Conservation (phyloP, 2,797 vertebrate genomes). For the Pipistrellus pipistrellus region DNA sequence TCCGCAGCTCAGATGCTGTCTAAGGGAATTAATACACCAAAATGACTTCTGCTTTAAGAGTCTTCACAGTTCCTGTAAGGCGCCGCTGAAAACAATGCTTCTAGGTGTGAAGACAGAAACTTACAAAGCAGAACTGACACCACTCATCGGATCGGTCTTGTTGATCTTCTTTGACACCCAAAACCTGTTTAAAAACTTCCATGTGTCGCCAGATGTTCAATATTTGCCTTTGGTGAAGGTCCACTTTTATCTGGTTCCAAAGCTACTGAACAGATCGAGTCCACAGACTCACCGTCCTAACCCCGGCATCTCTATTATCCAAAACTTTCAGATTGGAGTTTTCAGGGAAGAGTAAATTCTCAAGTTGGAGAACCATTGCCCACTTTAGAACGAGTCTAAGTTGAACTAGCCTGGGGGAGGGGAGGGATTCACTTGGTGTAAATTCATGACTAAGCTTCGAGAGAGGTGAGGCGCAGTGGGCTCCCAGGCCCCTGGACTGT, state of each 20-base stretch:
- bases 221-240: background rate
- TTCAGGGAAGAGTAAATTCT: background rate
- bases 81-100: background rate
- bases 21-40: background rate
- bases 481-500: background rate
- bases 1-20: background rate
- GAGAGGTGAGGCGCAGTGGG: background rate
- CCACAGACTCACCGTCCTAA: background rate
- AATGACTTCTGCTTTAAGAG: background rate
- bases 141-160: background rate
- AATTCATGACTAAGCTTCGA: background rate
- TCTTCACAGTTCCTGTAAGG: background rate
- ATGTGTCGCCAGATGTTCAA: background rate
- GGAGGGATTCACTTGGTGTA: background rate
- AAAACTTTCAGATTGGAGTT: background rate
- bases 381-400: background rate
- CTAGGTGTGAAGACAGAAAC: conserved; percentile 10
- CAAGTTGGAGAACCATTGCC: background rate
- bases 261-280: background rate
- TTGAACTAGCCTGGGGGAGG: background rate
- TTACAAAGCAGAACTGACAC: background rate
- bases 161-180: background rate
- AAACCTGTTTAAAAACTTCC: background rate
- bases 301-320: background rate
- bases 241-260: conserved; percentile 20